Conservation (phyloP, 2,113 vertebrate species). For the Loxodonta africana region DNA sequence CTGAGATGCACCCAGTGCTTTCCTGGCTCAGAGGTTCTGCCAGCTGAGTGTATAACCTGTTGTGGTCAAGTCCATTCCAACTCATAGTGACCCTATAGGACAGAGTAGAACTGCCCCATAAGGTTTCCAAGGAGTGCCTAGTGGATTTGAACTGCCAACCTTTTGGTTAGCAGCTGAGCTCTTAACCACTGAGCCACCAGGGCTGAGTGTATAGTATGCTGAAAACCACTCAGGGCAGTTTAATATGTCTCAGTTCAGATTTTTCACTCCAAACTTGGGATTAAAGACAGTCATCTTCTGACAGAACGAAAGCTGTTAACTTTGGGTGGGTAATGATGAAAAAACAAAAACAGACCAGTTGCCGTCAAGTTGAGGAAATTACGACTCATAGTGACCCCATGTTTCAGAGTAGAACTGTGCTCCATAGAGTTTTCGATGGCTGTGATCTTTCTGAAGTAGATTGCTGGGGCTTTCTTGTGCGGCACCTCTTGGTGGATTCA, state of each 20-base stretch:
- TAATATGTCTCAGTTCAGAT: neutral
- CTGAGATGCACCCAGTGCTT: conserved; percentile 34
- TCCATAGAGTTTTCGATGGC: neutral
- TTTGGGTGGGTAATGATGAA: neutral
- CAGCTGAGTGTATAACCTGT: neutral
- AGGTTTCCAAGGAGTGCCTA: too few species aligned
- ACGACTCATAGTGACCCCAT: neutral
- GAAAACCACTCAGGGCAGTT: neutral
- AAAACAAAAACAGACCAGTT: neutral
- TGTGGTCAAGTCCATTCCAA: too few species aligned
- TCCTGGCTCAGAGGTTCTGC: conserved; percentile 30
- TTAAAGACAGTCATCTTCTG: neutral
- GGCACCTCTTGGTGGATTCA: neutral
- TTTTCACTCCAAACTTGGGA: neutral
- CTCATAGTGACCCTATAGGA: too few species aligned
- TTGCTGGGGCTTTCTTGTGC: neutral
- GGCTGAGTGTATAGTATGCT: neutral
- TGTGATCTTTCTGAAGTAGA: neutral
- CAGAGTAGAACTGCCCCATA: too few species aligned
- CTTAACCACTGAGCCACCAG: too few species aligned
- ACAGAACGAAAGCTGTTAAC: neutral
- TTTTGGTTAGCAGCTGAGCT: too few species aligned
- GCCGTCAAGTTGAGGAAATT: neutral
- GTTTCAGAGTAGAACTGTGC: neutral
- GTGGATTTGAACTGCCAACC: too few species aligned